These are phyloP conservation scores for Solea solea DNA, from an alignment of 2,113 vertebrate species.

Conservation along the genomic window DNA sequence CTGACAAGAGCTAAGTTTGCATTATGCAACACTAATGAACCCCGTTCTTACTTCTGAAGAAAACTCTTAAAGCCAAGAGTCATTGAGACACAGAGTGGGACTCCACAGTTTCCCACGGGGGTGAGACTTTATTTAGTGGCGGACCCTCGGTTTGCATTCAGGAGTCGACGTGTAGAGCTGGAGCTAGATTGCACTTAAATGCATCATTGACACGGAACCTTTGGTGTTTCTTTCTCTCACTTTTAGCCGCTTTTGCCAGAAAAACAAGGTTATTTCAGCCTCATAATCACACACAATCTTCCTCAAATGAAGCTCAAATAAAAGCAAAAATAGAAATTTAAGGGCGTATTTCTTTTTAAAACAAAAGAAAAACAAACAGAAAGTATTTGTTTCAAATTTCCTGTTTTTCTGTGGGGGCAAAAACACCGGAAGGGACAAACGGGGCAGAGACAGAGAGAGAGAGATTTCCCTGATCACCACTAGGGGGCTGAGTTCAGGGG, in stretches of 20 bases:
- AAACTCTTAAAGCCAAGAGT: slow-evolving; percentile 22
- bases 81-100: slow-evolving; percentile 37
- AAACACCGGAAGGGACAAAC: slow-evolving; percentile 15
- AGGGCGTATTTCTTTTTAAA: background rate
- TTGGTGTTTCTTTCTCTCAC: background rate
- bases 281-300: no score
- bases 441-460: background rate
- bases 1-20: background rate
- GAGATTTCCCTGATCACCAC: slow-evolving; percentile 20
- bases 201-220: background rate
- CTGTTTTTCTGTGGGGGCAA: slow-evolving; percentile 8
- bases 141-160: background rate
- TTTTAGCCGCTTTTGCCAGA: no score
- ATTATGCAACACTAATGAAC: slow-evolving; percentile 32
- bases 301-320: background rate
- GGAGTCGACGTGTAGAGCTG: background rate
- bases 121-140: slow-evolving; percentile 8
- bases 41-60: slow-evolving; percentile 13
- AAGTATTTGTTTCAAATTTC: slow-evolving; percentile 24
- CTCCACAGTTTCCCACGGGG: slow-evolving; percentile 29
- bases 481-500: slow-evolving; percentile 48
- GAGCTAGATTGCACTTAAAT: background rate
- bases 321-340: background rate
- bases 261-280: no score
- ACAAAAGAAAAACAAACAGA: background rate